Percentiles rank a stretch among this genome's conserved stretches.
Evolutionary conservation across 2,888 invertebrate genomes (phyloP).

Genomic region (Notocelia uddmanniana): DNA sequence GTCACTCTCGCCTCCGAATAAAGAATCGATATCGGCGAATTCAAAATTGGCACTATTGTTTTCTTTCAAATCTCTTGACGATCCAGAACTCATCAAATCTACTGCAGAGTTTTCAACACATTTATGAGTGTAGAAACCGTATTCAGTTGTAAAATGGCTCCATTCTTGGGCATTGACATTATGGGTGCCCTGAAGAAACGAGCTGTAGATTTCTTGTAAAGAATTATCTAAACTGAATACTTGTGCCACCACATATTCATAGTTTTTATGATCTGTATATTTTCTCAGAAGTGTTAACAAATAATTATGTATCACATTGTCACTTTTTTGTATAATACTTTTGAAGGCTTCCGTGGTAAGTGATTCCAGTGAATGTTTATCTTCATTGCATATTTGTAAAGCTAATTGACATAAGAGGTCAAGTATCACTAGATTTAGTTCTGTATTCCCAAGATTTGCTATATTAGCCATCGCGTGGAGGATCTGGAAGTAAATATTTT

Average conservation of each 20-base stretch:
- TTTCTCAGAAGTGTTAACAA: conserved; percentile 53
- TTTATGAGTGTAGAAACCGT: conserved; percentile 60
- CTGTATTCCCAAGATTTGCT: conserved; percentile 59
- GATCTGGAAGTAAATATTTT: conserved; percentile 58
- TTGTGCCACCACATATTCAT: conserved; percentile 55
- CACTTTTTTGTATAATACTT: conserved; percentile 55
- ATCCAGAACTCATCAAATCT: conserved; percentile 37
- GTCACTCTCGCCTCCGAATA: conserved; percentile 63
- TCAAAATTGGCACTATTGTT: conserved; percentile 64
- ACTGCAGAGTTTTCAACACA: conserved; percentile 54
- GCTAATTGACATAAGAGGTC: conserved; percentile 64
- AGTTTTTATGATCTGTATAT: conserved; percentile 49
- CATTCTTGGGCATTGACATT: conserved; percentile 40
- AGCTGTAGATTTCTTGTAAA: conserved; percentile 55
- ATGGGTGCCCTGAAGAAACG: conserved; percentile 14
- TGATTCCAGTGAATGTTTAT: conserved; percentile 53
- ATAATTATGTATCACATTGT: conserved; percentile 55
- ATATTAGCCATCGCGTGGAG: conserved; percentile 63
- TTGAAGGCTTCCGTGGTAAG: conserved; percentile 56
- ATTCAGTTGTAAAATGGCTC: conserved; percentile 50
- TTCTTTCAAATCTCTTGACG: conserved; percentile 46
- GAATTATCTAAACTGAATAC: conserved; percentile 54
- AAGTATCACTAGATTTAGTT: conserved; percentile 62
- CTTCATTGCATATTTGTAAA: conserved; percentile 52
- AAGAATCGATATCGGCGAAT: conserved; percentile 66